phyloP scores from a whole-genome alignment of 2,888 invertebrate species.

The Diarsia mendica region DNA sequence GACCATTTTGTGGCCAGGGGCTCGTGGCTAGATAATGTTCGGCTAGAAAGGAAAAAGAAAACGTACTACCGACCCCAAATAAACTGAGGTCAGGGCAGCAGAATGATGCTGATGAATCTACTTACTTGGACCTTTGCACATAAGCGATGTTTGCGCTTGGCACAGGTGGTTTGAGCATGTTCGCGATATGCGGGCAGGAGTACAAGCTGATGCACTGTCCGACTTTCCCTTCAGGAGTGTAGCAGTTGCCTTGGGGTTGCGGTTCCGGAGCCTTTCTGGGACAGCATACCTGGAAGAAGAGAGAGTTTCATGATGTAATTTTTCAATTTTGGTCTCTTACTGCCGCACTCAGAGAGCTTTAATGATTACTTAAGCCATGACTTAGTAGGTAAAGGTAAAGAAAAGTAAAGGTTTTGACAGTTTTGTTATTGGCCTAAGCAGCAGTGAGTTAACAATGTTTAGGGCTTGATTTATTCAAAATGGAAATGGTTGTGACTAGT shows the following conservation, averaged over 20 bases:
- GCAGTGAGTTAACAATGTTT: not conserved
- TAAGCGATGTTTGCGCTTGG: slow-evolving; percentile 64
- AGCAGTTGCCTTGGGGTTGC: slow-evolving; percentile 59
- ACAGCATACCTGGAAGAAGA: slow-evolving; percentile 61
- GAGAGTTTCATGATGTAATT: not conserved
- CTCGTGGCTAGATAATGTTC: not conserved
- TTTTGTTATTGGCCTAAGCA: too few relatives aligned
- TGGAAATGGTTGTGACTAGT: not conserved
- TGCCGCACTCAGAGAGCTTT: too few relatives aligned
- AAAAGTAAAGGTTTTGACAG: too few relatives aligned
- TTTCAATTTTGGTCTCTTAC: not conserved
- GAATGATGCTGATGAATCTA: not conserved
- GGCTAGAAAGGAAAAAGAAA: not conserved
- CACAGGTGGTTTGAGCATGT: slow-evolving; percentile 68
- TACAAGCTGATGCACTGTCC: slow-evolving; percentile 75
- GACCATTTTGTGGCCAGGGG: not conserved
- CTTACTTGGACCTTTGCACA: slow-evolving; percentile 75
- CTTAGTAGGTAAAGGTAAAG: too few relatives aligned
- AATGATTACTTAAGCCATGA: too few relatives aligned
- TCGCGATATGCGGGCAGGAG: slow-evolving; percentile 70
- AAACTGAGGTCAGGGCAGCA: not conserved
- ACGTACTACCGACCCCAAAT: not conserved
- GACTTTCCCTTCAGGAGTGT: slow-evolving; percentile 72
- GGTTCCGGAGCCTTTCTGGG: slow-evolving; percentile 12
- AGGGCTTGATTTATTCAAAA: not conserved